Evolutionary conservation across 2,888 invertebrate species (phyloP).

Genomic region (Andrena marginata): DNA sequence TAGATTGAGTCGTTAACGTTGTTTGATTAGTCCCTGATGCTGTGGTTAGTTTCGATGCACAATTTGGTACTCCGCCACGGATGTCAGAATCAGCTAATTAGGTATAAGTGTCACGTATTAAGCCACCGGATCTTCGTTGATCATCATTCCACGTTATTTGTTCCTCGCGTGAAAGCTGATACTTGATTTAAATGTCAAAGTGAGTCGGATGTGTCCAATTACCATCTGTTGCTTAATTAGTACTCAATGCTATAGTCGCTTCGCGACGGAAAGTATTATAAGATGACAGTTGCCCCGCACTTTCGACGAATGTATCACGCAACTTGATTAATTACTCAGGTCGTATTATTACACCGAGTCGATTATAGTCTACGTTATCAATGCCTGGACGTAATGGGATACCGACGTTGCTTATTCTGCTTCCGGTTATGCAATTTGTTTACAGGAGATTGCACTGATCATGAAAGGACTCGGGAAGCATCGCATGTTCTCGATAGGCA

Average conservation of each 20-base stretch:
- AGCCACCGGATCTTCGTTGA: background rate
- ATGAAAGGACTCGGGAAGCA: background rate
- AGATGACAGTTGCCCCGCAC: background rate
- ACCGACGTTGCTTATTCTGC: background rate
- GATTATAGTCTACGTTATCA: constrained; percentile 20
- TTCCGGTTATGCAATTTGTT: constrained; percentile 27
- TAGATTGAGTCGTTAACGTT: constrained; percentile 18
- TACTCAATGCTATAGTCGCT: background rate
- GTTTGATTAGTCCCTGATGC: constrained; percentile 11
- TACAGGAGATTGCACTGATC: constrained; percentile 19
- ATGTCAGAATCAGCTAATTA: constrained; percentile 9
- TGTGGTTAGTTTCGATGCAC: background rate
- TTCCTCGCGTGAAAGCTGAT: background rate
- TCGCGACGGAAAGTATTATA: background rate
- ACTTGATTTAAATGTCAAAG: background rate
- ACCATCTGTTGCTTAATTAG: constrained; percentile 11
- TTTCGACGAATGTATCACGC: background rate
- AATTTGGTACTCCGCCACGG: constrained; percentile 7
- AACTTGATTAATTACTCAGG: constrained; percentile 27
- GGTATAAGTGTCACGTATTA: background rate
- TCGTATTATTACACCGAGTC: background rate
- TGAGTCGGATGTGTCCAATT: background rate
- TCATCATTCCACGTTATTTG: constrained; percentile 4
- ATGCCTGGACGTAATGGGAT: constrained; percentile 6
- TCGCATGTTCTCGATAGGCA: background rate